Base-by-base conservation (phyloP, 1,140 invertebrate genomes). In the Gonatopus flavifemur region DNA sequence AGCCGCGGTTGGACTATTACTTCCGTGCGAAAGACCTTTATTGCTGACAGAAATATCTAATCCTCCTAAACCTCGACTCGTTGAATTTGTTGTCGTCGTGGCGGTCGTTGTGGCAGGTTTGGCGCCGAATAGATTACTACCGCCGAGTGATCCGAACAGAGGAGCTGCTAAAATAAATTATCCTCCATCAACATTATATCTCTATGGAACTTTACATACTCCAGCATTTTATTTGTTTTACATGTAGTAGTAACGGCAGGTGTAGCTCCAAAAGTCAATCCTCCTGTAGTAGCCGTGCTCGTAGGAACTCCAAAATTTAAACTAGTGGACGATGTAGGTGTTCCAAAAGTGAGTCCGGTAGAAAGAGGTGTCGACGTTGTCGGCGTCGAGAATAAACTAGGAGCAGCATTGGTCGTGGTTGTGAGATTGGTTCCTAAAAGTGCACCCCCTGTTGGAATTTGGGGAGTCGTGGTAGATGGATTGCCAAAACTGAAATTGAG, bases 11-110 rank as follows among this genome's bases (percentile, higher is more conserved):
- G 83, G 82, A 67, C 80, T 81, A 61, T 78, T 71, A 20, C 62
- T 82, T 42, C 80, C 74, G 48, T 83, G 79, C 3, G 80, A 78
- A 39, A 76, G 64, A 45, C 76, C 82, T 78, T 62, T 80, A 66
- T 68, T 83, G 59, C 41, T 77, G 24, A 80, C 73, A 13, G 82
- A 78, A 24, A 83, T 79, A 55, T 86, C 84, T 24, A 87, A 70
- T 12, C 86, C 87, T 4, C 87, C 87, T 3, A 89, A 70, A 6
- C 87, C 87, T 59, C 70, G 69, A 52, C 72, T 77, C 3, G 81
- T 66, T 38, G 39, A 59, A 18, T 66, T 61, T 28, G 67, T 49
- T 15, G 72, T 57, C 20, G 73, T 55, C 5, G 61, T 65, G 42
- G 71, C 73, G 7, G 71, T 46, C 25, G 57, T 48, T 5, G 68